phyloP scores from a whole-genome alignment of 2,113 vertebrate genomes.

The Scortum barcoo region DNA sequence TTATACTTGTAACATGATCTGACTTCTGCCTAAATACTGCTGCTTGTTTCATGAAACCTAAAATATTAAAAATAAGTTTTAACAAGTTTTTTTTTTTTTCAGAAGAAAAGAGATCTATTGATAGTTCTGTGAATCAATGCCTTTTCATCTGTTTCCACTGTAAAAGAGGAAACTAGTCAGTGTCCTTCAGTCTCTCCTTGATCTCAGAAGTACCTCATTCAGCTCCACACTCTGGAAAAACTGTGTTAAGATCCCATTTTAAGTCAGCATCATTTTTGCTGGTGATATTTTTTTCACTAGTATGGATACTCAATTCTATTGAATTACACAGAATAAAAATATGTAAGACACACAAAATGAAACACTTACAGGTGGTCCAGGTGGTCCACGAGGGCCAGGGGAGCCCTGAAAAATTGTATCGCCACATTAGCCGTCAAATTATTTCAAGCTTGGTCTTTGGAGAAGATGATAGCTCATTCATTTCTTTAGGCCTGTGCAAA shows the following conservation, averaged over 20 bases:
- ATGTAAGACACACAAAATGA: not conserved
- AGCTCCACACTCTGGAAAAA: not conserved
- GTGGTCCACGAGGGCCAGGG: constrained; percentile 90
- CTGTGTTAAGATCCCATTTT: not conserved
- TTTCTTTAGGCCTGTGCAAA: constrained; percentile 17
- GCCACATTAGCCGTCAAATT: constrained; percentile 18
- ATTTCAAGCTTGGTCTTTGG: constrained; percentile 32
- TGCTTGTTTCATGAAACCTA: too few relatives aligned
- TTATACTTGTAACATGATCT: too few relatives aligned
- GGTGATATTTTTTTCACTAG: not conserved
- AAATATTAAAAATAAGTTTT: too few relatives aligned
- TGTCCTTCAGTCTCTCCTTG: not conserved
- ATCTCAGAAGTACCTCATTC: not conserved
- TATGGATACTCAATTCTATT: not conserved
- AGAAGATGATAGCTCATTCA: constrained; percentile 19
- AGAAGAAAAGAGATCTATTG: not conserved
- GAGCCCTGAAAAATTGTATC: constrained; percentile 83
- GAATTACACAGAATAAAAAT: not conserved
- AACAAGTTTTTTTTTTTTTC: too few relatives aligned
- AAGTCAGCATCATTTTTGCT: not conserved
- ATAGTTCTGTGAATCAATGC: too few relatives aligned
- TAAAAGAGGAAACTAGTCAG: not conserved
- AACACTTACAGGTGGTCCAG: constrained; percentile 93
- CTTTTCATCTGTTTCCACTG: not conserved
- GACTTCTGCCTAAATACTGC: too few relatives aligned